These are phyloP conservation scores for Setipinna tenuifilis DNA, from an alignment of 2,797 vertebrate genomes.

Conservation along the genomic window DNA sequence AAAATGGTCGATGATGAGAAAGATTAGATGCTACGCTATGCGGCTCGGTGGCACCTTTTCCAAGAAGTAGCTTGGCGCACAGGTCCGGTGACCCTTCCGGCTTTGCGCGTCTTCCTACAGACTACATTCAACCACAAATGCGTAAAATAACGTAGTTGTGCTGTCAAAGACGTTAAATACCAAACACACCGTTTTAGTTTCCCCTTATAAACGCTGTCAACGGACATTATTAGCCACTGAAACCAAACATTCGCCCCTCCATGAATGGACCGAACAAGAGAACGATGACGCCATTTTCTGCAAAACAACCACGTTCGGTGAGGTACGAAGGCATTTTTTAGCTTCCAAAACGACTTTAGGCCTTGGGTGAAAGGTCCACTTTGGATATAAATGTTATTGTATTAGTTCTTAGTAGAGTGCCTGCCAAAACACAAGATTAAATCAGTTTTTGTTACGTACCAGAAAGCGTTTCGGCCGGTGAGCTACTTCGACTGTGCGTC, in stretches of 20 bases:
- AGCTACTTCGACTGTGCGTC: conserved; percentile 50
- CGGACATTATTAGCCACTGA: conserved; percentile 64
- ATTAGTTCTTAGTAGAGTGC: conserved; percentile 68
- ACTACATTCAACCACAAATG: conserved; percentile 44
- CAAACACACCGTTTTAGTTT: not conserved
- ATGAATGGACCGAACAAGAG: conserved; percentile 78
- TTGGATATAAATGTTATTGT: conserved; percentile 47
- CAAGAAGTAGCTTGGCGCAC: conserved; percentile 77
- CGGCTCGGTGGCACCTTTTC: conserved; percentile 77
- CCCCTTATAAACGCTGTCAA: conserved; percentile 33
- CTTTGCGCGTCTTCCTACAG: conserved; percentile 82
- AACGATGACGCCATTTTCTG: conserved; percentile 78
- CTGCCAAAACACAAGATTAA: conserved; percentile 39
- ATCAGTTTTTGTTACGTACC: conserved; percentile 42
- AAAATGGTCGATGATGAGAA: conserved; percentile 45
- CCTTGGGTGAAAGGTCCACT: conserved; percentile 36
- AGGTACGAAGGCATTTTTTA: conserved; percentile 65
- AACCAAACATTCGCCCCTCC: conserved; percentile 74
- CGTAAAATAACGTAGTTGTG: not conserved
- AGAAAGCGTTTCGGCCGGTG: conserved; percentile 46
- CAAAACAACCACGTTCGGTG: conserved; percentile 75
- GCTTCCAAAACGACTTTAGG: conserved; percentile 54
- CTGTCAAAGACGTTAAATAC: not conserved
- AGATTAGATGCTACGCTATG: conserved; percentile 77
- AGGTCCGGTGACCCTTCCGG: conserved; percentile 80